Conservation (phyloP, 2,888 invertebrate genomes). For the Amiota communis region DNA sequence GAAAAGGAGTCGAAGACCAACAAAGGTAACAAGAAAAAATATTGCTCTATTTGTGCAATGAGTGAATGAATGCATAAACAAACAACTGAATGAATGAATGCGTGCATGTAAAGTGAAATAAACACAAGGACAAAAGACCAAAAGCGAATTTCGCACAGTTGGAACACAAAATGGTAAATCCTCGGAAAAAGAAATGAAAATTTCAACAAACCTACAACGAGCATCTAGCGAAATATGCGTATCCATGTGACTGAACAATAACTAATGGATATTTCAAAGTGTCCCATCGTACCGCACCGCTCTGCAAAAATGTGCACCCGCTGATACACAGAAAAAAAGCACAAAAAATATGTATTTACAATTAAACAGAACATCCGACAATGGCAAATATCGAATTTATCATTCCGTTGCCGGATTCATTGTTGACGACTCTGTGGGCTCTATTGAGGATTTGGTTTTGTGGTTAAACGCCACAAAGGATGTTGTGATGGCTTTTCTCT, state of each 20-base stretch:
- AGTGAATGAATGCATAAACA: neutral
- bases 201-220: neutral
- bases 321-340: neutral
- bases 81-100: neutral
- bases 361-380: slow-evolving; percentile 15
- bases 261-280: neutral
- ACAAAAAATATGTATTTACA: slow-evolving; percentile 8
- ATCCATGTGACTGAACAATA: neutral
- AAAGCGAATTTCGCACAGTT: neutral
- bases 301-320: neutral
- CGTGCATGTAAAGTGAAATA: neutral
- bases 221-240: slow-evolving; percentile 18
- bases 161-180: slow-evolving; percentile 7
- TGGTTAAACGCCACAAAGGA: slow-evolving; percentile 61
- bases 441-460: slow-evolving; percentile 69
- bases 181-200: neutral
- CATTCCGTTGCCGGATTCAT: slow-evolving; percentile 22
- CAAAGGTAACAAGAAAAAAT: neutral
- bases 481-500: neutral
- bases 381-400: slow-evolving; percentile 22
- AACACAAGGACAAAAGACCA: neutral
- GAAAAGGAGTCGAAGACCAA: neutral
- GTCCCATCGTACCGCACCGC: too few relatives aligned
- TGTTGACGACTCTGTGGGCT: slow-evolving; percentile 55
- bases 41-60: slow-evolving; percentile 14